Evolutionary conservation across 2,888 invertebrate species (phyloP), one percentile per base, ranked within the genome.

Genomic region (Germaria angustata): DNA sequence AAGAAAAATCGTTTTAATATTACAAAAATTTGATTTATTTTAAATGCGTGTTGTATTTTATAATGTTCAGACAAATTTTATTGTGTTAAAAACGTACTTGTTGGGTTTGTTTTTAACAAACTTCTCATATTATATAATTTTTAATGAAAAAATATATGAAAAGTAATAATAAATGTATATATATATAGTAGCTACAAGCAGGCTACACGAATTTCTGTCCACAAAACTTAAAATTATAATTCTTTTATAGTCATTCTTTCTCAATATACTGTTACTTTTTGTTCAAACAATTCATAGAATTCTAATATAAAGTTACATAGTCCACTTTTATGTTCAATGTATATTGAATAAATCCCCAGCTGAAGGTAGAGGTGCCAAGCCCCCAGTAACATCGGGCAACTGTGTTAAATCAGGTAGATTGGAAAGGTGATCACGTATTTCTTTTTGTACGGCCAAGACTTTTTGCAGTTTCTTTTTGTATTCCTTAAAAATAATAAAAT

Each of bases 271-370:
- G 17, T 53, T 9, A 11, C n/a, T 53, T 32, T 63, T 44, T 53
- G 39, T 63, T 55, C 44, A 68, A 72, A 80, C 20, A 80, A 80
- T 84, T 84, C 80, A 77, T 77, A 80, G 77, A 80, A 78, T 80
- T 80, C 32, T 41, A 68, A 44, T 36, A 53, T 68, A 65, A 44
- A n/a, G 13, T 20, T 61, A 49, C 11, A 34, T 34, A 51, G 53
- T 24, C 66, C 9, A 17, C 9, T 61, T n/a, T 17, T 13, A 13
- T 46, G 7, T 71, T 89, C 87, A 90, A 79, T 93, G 93, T 86
- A 96, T 90, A 91, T 94, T 96, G 92, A 99, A 99, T 46, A 99
- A 93, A 92, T 99, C 98, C 1, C 98, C 98, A 41, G 98, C 98
- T 3, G 98, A 98, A 41, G 98, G 98, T 84, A 99, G 92, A 0